Conservation (phyloP, 2,888 invertebrate genomes). For the Gibbula magus region DNA sequence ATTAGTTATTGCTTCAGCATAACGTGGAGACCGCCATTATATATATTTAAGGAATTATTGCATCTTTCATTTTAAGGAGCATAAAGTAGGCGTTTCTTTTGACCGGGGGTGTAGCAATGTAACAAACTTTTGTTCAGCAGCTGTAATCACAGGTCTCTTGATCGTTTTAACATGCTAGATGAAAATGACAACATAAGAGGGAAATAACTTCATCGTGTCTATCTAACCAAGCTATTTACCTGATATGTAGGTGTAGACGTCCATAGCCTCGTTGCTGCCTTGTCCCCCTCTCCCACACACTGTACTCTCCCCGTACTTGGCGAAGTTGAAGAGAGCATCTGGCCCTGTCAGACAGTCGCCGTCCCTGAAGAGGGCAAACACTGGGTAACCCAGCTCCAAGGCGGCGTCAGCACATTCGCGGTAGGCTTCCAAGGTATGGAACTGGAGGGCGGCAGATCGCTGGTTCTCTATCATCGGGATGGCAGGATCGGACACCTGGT, state of each 20-base stretch:
- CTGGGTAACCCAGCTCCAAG: conserved; percentile 37
- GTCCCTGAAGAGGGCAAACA: conserved; percentile 50
- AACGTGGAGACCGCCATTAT: too few relatives aligned
- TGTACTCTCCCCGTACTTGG: conserved; percentile 41
- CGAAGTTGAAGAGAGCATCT: conserved; percentile 37
- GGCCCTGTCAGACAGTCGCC: conserved; percentile 53
- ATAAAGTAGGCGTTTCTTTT: too few relatives aligned
- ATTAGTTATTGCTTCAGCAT: too few relatives aligned
- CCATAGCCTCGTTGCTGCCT: conserved; percentile 43
- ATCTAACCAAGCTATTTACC: conserved; percentile 38
- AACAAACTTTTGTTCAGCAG: too few relatives aligned
- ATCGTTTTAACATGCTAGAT: too few relatives aligned
- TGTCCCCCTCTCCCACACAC: conserved; percentile 41
- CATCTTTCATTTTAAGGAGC: too few relatives aligned
- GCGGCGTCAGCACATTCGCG: conserved; percentile 53
- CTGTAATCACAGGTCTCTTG: too few relatives aligned
- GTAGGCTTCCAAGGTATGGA: conserved; percentile 36
- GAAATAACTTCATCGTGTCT: too few relatives aligned
- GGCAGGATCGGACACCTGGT: conserved; percentile 30
- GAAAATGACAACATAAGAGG: too few relatives aligned
- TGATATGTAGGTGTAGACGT: conserved; percentile 51
- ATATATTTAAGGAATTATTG: too few relatives aligned
- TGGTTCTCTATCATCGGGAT: conserved; percentile 49
- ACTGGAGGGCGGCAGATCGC: conserved; percentile 31
- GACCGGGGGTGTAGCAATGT: too few relatives aligned